Evolutionary conservation across 2,113 vertebrate genomes (phyloP), one percentile per base, ranked within the genome.

Genomic region (Sceloporus undulatus): DNA sequence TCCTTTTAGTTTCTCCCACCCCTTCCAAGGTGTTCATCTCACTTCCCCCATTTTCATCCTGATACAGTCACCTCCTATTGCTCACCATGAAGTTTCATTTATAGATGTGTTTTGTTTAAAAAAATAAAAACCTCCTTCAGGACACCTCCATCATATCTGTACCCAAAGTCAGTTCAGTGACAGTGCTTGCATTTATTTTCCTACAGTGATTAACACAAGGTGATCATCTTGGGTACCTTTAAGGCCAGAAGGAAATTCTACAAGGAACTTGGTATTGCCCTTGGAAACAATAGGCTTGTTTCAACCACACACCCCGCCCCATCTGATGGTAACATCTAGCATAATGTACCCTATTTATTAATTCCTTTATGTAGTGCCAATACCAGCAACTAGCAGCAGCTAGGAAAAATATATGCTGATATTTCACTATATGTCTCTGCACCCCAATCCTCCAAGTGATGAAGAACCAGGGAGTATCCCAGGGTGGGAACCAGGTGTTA

Each of bases 331-430:
- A 18, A 76, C 38, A 52, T 52, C 73, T 74, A 38, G 14, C 2
- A 29, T 11, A 48, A 80, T 52, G 16, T 59, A n/a, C 14, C 54
- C 54, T 18, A 62, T 80, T 34, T 23, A n/a, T 16, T 9, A 19
- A 62, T 80, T n/a, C 19, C 8, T 38, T 80, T 23, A 80, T 62
- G 27, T 9, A 23, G 56, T 54, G 52, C 2, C 13, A 34, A 8
- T 27, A 14, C 42, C 48, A 78, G 9, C 16, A 38, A n/a, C 71
- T 11, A 29, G 8, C 71, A 74, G 5, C 48, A 48, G 48, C 48
- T 76, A 76, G 18, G 11, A 19, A 2, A 42, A 76, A 7, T 73
- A 92, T 77, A 56, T 89, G 40, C 68, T 90, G 85, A 48, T 7
- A 48, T 7, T 48, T 48, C 48, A 48, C 48, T 7, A 48, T 48